Percentiles rank a stretch among this genome's conserved stretches.
Evolutionary conservation across 2,113 vertebrate species (phyloP).

Genomic region (Hippoglossus stenolepis): DNA sequence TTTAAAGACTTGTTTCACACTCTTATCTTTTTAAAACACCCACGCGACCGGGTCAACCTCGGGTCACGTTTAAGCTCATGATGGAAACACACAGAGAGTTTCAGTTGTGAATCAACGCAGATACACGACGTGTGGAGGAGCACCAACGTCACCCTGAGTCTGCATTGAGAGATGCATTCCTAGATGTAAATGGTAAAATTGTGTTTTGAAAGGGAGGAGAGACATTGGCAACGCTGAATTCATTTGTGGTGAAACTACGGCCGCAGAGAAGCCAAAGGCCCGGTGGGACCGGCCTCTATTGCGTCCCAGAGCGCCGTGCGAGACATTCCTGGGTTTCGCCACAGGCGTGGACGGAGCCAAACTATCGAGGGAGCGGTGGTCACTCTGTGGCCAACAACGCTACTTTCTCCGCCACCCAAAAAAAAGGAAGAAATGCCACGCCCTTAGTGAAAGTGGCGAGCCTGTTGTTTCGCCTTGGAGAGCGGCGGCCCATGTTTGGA

Average conservation of each 20-base stretch:
- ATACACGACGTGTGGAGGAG: not conserved
- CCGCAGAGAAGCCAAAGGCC: conserved; percentile 45
- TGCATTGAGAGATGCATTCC: not conserved
- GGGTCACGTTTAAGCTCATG: conserved; percentile 46
- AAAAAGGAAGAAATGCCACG: conserved; percentile 44
- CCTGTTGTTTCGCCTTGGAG: not conserved
- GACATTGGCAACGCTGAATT: conserved; percentile 25
- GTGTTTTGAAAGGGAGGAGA: conserved; percentile 33
- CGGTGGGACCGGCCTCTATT: conserved; percentile 20
- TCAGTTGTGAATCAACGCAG: not conserved
- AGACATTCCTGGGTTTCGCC: conserved; percentile 68
- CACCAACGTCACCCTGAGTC: not conserved
- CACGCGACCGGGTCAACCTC: conserved; percentile 47
- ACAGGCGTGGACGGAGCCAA: conserved; percentile 63
- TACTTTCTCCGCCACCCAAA: conserved; percentile 59
- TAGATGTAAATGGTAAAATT: conserved; percentile 7
- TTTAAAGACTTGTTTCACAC: conserved; percentile 45
- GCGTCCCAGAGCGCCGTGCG: conserved; percentile 26
- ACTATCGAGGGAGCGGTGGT: conserved; percentile 50
- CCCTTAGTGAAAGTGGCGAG: conserved; percentile 30
- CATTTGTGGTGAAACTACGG: conserved; percentile 54
- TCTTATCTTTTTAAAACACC: conserved; percentile 27
- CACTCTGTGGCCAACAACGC: conserved; percentile 51
- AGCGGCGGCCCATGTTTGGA: not conserved
- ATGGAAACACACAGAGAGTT: not conserved